phyloP scores from a whole-genome alignment of 2,888 invertebrate species.

The Athetis lepigone region DNA sequence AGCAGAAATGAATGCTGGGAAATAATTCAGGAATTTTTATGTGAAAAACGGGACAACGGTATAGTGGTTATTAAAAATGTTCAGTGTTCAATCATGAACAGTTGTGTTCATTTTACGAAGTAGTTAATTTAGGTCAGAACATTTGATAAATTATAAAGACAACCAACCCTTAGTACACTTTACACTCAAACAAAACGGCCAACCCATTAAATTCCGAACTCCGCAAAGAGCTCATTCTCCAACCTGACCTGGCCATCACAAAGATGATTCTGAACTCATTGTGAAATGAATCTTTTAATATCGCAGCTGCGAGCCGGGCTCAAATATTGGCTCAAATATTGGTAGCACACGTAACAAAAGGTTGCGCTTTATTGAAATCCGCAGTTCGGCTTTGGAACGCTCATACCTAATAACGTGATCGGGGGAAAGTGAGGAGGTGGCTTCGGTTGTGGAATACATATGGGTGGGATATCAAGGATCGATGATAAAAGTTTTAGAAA shows the following conservation, averaged over 20 bases:
- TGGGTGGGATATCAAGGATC: not conserved
- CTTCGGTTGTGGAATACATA: conserved; percentile 9
- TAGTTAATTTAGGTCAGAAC: no score
- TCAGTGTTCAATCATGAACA: no score
- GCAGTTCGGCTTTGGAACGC: conserved; percentile 75
- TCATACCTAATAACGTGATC: conserved; percentile 86
- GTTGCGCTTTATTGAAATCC: conserved; percentile 87
- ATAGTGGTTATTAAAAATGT: no score
- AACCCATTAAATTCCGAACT: conserved; percentile 15
- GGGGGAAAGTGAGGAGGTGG: conserved; percentile 57
- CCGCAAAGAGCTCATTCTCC: conserved; percentile 31
- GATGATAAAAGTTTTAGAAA: not conserved
- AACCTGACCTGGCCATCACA: conserved; percentile 59
- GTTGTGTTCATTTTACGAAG: no score
- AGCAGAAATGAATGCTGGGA: no score
- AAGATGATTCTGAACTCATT: conserved; percentile 72
- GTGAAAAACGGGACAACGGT: no score
- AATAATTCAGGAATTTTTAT: no score
- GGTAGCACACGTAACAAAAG: conserved; percentile 88
- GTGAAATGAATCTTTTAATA: conserved; percentile 88
- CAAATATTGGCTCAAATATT: conserved; percentile 82
- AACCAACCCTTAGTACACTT: not conserved
- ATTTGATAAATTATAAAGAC: no score
- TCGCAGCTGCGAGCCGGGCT: conserved; percentile 72
- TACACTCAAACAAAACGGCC: not conserved